Conservation (phyloP, 2,113 vertebrate species). For the Coregonus clupeaformis region DNA sequence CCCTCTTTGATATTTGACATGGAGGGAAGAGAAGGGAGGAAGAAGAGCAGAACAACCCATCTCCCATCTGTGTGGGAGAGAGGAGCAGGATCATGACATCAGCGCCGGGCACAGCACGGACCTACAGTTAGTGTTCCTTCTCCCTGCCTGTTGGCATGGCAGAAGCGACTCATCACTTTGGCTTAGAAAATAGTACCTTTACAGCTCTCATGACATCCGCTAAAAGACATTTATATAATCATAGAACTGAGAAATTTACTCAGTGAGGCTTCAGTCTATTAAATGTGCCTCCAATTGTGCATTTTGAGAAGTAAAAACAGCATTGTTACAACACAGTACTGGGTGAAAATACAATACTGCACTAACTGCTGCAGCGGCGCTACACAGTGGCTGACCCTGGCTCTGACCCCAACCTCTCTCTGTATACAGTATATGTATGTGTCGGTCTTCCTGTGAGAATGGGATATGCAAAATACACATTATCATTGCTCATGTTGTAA, state of each 20-base stretch:
- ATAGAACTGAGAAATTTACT: background rate
- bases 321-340: background rate
- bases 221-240: background rate
- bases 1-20: slow-evolving; percentile 8
- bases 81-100: slow-evolving; percentile 48
- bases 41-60: slow-evolving; percentile 6
- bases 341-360: slow-evolving; percentile 17
- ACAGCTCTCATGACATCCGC: slow-evolving; percentile 11
- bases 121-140: background rate
- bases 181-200: background rate
- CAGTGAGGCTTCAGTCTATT: too few species aligned
- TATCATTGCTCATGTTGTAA: slow-evolving; percentile 48
- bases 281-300: background rate
- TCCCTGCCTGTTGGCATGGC: slow-evolving; percentile 1
- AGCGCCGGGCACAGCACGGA: slow-evolving; percentile 43
- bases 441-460: too few species aligned
- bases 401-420: background rate
- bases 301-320: too few species aligned
- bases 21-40: slow-evolving; percentile 6
- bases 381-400: background rate
- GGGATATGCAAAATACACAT: slow-evolving; percentile 15
- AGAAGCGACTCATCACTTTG: background rate
- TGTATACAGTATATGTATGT: background rate
- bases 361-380: too few species aligned
- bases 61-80: slow-evolving; percentile 37